Conservation (phyloP, 2,888 invertebrate genomes). For the Melinopterus prodromus region DNA sequence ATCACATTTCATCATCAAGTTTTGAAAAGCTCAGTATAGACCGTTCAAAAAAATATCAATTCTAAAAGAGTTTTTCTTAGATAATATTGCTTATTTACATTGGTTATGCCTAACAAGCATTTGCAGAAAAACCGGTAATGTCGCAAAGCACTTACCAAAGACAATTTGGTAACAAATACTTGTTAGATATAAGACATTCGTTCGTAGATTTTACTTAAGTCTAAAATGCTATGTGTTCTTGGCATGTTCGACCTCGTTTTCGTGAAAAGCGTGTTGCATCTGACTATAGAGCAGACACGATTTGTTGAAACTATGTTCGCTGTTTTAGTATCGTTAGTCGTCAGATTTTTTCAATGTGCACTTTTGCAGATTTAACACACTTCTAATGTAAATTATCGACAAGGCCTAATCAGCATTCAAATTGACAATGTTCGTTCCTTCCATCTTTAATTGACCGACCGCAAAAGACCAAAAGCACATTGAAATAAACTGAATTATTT, state of each 20-base stretch:
- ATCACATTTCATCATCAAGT: constrained; percentile 13
- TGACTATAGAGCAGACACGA: background rate
- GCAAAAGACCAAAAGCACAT: background rate
- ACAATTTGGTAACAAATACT: background rate
- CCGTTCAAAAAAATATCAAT: constrained; percentile 23
- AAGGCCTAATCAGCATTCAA: background rate
- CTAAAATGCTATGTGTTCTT: background rate
- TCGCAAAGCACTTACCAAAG: background rate
- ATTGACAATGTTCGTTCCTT: background rate
- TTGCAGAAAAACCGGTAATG: background rate
- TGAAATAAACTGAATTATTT: background rate
- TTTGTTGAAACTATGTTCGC: background rate
- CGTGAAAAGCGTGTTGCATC: background rate
- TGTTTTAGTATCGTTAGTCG: background rate
- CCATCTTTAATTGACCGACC: background rate
- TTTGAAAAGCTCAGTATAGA: constrained; percentile 24
- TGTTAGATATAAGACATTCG: background rate
- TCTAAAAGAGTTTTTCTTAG: constrained; percentile 17
- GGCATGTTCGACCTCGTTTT: background rate
- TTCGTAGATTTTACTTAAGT: background rate
- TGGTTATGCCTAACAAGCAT: constrained; percentile 4
- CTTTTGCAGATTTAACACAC: background rate
- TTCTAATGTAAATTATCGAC: background rate
- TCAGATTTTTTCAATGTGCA: background rate
- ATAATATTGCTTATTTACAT: constrained; percentile 26